Evolutionary conservation across 2,113 vertebrate genomes (phyloP), one percentile per base, ranked within the genome.

Genomic region (Daphoenositta chrysoptera): DNA sequence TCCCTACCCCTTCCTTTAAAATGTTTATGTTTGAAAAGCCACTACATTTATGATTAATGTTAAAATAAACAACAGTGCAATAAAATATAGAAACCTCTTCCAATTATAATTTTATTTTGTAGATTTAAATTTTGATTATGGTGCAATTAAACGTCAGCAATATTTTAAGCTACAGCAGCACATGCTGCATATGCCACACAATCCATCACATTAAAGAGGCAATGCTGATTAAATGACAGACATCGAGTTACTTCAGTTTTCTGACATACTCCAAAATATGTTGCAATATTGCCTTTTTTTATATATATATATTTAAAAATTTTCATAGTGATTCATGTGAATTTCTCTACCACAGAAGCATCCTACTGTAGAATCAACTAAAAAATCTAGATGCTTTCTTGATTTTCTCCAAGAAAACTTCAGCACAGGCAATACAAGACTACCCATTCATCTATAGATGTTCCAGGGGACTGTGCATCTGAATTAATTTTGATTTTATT

Each of bases 401-500:
- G 39, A n/a, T 75, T 69, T 69, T 54, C 53, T 83, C 19, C 79
- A 60, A 23, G 14, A 22, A 61, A 69, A 31, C 14, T 13, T 53
- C 20, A 68, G 6, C n/a, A 40, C 16, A 76, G 54, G 26, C 26
- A 61, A 31, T 15, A 20, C 8, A 58, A 51, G 18, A 27, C 18
- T 20, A 15, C 10, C 35, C 17, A 19, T 21, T 51, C 13, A n/a
- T 18, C 19, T n/a, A 58, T 0, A 0, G 24, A 35, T 51, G 18
- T 37, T 70, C 7, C 15, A 35, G 70, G 85, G 8, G 42, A 75
- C 9, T 56, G 17, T 5, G 60, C 17, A 60, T 23, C 50, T 27
- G 10, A 64, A 72, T 31, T 56, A 0, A 23, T 37, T 79, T 35
- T 44, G 0, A 66, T 66, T 51, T 85, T 20, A 47, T 45, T 78